Conservation (phyloP, 2,888 invertebrate genomes). For the Ornithoptera alexandrae region DNA sequence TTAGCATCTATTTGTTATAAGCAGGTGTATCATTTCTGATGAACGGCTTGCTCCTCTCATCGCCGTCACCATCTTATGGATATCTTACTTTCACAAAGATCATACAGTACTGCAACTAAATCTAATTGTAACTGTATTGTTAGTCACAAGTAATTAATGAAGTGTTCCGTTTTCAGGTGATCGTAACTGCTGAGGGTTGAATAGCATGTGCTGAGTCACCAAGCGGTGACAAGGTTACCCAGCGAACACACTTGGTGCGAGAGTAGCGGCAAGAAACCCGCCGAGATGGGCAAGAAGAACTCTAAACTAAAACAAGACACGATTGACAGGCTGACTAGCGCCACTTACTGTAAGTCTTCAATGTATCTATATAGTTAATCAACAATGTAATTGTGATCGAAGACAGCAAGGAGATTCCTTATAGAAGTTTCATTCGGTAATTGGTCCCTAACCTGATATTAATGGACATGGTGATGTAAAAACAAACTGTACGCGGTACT, state of each 20-base stretch:
- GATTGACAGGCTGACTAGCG: slow-evolving; percentile 87
- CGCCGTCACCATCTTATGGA: no score
- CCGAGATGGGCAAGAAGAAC: slow-evolving; percentile 95
- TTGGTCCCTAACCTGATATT: background rate
- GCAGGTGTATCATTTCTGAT: no score
- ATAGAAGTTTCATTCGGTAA: background rate
- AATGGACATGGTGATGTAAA: background rate
- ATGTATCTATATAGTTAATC: background rate
- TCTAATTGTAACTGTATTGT: no score
- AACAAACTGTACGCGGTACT: no score
- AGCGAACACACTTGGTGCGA: slow-evolving; percentile 40
- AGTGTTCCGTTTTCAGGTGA: slow-evolving; percentile 51
- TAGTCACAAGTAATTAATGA: background rate
- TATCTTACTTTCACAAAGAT: no score
- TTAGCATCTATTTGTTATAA: no score
- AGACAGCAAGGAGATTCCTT: background rate
- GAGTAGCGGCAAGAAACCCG: slow-evolving; percentile 38
- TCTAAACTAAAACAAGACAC: slow-evolving; percentile 98
- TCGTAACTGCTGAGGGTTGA: slow-evolving; percentile 41
- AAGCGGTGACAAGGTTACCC: slow-evolving; percentile 43
- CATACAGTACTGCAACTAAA: no score
- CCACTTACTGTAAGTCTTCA: slow-evolving; percentile 26
- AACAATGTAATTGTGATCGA: background rate
- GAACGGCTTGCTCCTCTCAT: no score
- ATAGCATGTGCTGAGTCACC: slow-evolving; percentile 67